Evolutionary conservation across 2,888 invertebrate genomes (phyloP), one percentile per base, ranked within the genome.

Genomic region (Meghimatium bilineatum): DNA sequence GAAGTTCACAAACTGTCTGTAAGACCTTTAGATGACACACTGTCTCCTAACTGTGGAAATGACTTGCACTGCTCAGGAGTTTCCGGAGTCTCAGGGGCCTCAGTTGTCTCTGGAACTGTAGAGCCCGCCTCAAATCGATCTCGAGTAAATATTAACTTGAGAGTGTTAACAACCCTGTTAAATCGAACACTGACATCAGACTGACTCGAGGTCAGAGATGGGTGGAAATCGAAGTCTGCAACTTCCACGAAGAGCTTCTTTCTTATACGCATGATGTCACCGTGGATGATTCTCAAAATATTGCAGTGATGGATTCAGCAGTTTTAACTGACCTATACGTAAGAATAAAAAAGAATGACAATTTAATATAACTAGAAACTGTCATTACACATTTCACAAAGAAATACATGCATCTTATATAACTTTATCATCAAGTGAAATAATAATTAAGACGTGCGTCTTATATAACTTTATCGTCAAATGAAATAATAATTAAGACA

Each of bases 161-260:
- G 10, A 6, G 83, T 38, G 23, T 72, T 66, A n/a, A 77, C 34
- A 0, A 80, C 29, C 34, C n/a, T 29, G 20, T 79, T 63, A 32
- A 78, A 69, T 38, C 34, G 52, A 12, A 78, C 52, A 49, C 72
- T 78, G 0, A 63, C 56, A 1, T 77, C 72, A 6, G 75, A 63
- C 29, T 60, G 56, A 52, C 29, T 84, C 3, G 71, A 36, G 6
- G 74, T 75, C 34, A 87, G 80, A 17, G 83, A 75, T 8, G 90
- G 90, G 82, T 89, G 89, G 82, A 90, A 90, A 74, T 90, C 89
- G 88, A 90, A 90, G 79, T 90, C 88, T n/a, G 90, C 90, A 34
- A 88, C 88, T 76, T 90, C 90, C 26, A 88, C 86, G 20, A 76
- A 67, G 1, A 82, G 85, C 66, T 86, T 88, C 67, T 87, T 88